Percentiles rank a stretch among this genome's conserved stretches.
Conservation (phyloP, 2,797 vertebrate species). For the Lithobates sylvaticus region DNA sequence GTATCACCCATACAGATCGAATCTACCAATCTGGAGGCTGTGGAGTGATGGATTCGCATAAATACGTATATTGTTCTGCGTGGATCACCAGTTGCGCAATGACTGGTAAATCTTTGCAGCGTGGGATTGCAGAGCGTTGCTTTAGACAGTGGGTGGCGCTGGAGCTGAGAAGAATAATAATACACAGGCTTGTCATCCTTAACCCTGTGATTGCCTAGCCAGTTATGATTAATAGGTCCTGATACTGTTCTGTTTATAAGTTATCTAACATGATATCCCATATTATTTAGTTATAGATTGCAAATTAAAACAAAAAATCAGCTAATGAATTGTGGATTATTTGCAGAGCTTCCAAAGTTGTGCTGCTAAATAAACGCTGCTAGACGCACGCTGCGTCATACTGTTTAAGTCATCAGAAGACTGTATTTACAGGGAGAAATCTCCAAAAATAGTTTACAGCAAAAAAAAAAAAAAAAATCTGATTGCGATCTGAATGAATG, state of each 20-base stretch:
- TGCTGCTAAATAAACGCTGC: too few relatives aligned
- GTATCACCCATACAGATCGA: not conserved
- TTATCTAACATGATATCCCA: not conserved
- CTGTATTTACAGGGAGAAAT: too few relatives aligned
- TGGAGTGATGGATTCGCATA: not conserved
- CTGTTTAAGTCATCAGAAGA: too few relatives aligned
- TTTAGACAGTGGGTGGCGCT: constrained; percentile 19
- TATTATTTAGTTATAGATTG: not conserved
- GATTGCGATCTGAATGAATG: too few relatives aligned
- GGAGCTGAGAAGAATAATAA: not conserved
- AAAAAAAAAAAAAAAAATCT: too few relatives aligned
- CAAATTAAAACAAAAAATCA: not conserved
- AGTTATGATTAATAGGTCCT: not conserved
- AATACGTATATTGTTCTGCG: not conserved
- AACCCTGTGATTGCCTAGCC: not conserved
- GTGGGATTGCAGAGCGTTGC: not conserved
- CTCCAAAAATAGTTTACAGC: too few relatives aligned
- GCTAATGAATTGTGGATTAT: too few relatives aligned
- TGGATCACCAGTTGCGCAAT: constrained; percentile 39
- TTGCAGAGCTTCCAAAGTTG: too few relatives aligned
- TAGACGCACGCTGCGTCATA: too few relatives aligned
- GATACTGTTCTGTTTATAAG: not conserved
- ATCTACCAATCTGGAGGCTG: not conserved
- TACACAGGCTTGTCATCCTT: not conserved
- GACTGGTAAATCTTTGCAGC: not conserved